Evolutionary conservation across 2,113 vertebrate species (phyloP).

Genomic region (Ameiurus melas): DNA sequence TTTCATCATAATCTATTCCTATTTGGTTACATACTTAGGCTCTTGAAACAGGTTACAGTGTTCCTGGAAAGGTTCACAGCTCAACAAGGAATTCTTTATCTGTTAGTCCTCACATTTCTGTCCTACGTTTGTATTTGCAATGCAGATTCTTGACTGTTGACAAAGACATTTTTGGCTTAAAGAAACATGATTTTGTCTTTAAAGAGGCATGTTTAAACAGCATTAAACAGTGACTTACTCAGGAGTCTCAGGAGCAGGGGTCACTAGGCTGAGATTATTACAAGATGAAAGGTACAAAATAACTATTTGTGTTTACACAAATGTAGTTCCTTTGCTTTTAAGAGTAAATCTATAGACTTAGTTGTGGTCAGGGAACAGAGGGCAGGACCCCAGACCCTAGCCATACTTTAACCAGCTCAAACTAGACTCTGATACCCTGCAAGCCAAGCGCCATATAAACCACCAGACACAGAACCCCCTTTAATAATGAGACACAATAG

Average conservation of each 20-base stretch:
- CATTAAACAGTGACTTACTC: slow-evolving; percentile 1
- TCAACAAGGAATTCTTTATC: slow-evolving; percentile 26
- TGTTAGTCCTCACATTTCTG: background rate
- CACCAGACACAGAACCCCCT: background rate
- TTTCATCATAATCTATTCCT: background rate
- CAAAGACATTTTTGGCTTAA: slow-evolving; percentile 6
- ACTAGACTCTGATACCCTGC: background rate
- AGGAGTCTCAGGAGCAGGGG: background rate
- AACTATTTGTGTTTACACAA: slow-evolving; percentile 18
- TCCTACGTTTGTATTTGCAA: slow-evolving; percentile 20
- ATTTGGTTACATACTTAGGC: background rate
- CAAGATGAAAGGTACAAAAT: background rate
- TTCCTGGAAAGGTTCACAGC: slow-evolving; percentile 16
- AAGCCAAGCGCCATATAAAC: background rate
- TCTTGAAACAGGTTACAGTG: slow-evolving; percentile 3
- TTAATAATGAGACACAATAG: background rate
- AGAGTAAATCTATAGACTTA: background rate
- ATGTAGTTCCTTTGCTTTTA: slow-evolving; percentile 1
- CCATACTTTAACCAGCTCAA: background rate
- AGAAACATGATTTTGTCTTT: background rate
- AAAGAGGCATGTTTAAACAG: slow-evolving; percentile 13
- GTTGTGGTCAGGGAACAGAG: background rate
- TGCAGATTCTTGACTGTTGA: slow-evolving; percentile 7
- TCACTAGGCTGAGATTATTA: slow-evolving; percentile 16
- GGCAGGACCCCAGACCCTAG: background rate